These are phyloP conservation scores for Apis laboriosa DNA, from an alignment of 1,140 invertebrate genomes.

Conservation along the genomic window DNA sequence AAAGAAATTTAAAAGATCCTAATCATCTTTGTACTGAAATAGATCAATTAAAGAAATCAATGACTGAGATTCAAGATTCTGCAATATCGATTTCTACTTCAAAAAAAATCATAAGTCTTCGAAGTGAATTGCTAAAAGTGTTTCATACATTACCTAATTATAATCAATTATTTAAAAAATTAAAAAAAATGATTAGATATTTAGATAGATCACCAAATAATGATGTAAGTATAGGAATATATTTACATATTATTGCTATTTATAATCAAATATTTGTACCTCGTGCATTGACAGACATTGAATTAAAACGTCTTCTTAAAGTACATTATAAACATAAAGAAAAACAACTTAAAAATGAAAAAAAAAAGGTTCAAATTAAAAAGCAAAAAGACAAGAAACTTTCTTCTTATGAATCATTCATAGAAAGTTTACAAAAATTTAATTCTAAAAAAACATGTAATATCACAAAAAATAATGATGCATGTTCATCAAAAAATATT, in stretches of 20 bases:
- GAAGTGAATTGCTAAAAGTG: constrained; percentile 27
- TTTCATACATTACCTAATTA: neutral
- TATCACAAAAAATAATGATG: neutral
- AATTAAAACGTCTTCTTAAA: neutral
- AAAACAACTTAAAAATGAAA: neutral
- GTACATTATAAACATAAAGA: neutral
- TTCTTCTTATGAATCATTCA: neutral
- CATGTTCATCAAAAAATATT: neutral
- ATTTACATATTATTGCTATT: constrained; percentile 30
- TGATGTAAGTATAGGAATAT: neutral
- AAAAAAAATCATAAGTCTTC: neutral
- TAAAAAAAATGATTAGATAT: neutral
- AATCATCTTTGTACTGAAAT: constrained; percentile 23
- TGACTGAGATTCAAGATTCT: neutral
- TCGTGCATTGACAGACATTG: neutral
- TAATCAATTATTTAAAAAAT: fast-evolving
- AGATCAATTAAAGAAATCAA: neutral
- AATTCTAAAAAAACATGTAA: neutral
- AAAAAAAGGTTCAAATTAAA: neutral
- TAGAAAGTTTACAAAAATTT: neutral
- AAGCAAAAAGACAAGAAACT: neutral
- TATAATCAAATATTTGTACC: constrained; percentile 64
- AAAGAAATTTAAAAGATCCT: constrained; percentile 25
- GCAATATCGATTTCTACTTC: neutral
- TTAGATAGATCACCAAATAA: fast-evolving